Evolutionary conservation across 2,888 invertebrate genomes (phyloP).

Genomic region (Syrphus vitripennis): DNA sequence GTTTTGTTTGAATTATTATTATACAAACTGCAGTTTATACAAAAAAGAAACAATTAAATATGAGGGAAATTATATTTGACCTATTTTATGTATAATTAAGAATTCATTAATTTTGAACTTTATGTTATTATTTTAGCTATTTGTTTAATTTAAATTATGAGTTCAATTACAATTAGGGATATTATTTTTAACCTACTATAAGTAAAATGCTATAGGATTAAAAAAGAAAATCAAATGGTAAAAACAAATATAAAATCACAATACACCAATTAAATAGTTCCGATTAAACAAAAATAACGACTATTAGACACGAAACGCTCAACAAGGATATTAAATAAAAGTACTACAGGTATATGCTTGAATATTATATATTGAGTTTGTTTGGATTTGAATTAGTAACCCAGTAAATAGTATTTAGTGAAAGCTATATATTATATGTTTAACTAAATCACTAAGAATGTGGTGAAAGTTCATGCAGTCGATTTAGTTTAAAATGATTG

Average conservation of each 20-base stretch:
- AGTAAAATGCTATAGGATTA: neutral
- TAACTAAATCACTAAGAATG: neutral
- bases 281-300: neutral
- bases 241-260: neutral
- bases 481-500: neutral
- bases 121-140: neutral
- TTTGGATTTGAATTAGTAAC: slow-evolving; percentile 8
- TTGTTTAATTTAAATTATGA: neutral
- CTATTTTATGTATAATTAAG: too few relatives aligned
- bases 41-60: too few relatives aligned
- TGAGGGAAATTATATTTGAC: too few relatives aligned
- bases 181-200: too few relatives aligned
- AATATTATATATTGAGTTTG: neutral
- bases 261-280: neutral
- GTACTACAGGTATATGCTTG: neutral
- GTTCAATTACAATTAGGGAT: too few relatives aligned
- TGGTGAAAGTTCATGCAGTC: neutral
- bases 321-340: neutral
- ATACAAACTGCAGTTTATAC: too few relatives aligned
- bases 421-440: neutral
- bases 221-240: neutral
- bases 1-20: too few relatives aligned
- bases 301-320: neutral
- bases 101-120: too few relatives aligned
- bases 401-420: neutral